Evolutionary conservation across 2,113 vertebrate genomes (phyloP), one percentile per base, ranked within the genome.

Genomic region (Menidia beryllina): DNA sequence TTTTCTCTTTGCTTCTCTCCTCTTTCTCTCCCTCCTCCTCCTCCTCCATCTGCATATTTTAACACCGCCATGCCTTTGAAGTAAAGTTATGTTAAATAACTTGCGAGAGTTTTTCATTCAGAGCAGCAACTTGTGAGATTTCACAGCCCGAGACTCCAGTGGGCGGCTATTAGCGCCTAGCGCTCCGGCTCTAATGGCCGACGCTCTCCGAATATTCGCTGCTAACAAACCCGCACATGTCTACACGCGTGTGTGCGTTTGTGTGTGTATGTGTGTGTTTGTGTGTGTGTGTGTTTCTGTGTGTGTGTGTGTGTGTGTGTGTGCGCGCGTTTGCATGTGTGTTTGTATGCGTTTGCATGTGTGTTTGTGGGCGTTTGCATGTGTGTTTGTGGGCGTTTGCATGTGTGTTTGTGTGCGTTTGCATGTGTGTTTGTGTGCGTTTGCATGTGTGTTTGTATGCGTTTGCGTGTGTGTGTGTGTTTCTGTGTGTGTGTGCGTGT

Each of bases 21-120:
- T n/a, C 19, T 53, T 24, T 7, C 26, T 36, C 20, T 15, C 56
- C 15, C 51, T 54, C 17, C 61, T 48, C 45, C 47, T 34, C 20
- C 19, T 52, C 64, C n/a, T 36, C 38, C 56, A 47, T 79, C 70
- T 56, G 62, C 36, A 75, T 69, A 79, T 53, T 62, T 72, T 84
- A 81, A 81, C 55, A 59, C 67, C 59, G 69, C 81, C 76, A 43
- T 62, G 67, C 80, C 82, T 86, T 85, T 83, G 86, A 86, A 84
- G 84, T 79, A 86, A 87, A 83, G 81, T 86, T 83, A 57, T 55
- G 55, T 68, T 69, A 72, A 83, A 73, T 72, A 48, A 72, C 68
- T 82, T 83, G 26, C 9, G 0, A 72, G 57, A 79, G 56, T 63
- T 86, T n/a, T 71, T 72, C 61, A 77, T 82, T 84, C 72, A 81